Conservation (phyloP, 2,113 vertebrate species). For the Labrus mixtus region DNA sequence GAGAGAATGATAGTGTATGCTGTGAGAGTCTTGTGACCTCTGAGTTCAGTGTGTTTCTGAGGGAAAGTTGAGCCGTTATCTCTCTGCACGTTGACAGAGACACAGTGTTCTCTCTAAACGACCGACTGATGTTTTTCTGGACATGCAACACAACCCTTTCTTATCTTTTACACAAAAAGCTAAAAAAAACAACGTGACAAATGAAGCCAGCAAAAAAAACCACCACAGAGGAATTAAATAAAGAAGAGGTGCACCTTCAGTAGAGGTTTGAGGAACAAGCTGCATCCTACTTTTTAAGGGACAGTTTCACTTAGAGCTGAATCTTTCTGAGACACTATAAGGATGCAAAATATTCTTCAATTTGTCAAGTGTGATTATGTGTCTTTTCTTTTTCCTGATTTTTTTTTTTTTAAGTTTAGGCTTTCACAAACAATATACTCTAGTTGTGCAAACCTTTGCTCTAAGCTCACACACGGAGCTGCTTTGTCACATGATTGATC, state of each 20-base stretch:
- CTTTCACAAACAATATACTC: too few relatives aligned
- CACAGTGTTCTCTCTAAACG: conserved; percentile 11
- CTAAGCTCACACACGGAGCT: too few relatives aligned
- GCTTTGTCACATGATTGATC: too few relatives aligned
- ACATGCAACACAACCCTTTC: too few relatives aligned
- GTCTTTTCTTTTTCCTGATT: too few relatives aligned
- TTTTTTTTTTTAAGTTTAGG: too few relatives aligned
- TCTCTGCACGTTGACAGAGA: conserved; percentile 11
- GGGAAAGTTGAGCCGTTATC: conserved; percentile 9
- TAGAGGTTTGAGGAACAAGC: neutral
- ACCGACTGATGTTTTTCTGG: too few relatives aligned
- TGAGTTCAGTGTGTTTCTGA: neutral
- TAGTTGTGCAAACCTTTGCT: too few relatives aligned
- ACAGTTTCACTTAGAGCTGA: neutral
- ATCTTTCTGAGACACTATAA: too few relatives aligned
- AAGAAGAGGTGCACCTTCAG: neutral
- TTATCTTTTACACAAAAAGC: conserved; percentile 24
- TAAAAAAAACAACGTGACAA: neutral
- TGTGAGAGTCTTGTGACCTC: neutral
- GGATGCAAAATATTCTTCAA: too few relatives aligned
- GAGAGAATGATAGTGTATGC: neutral
- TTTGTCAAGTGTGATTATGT: too few relatives aligned
- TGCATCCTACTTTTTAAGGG: neutral
- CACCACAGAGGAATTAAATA: neutral
- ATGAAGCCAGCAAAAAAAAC: neutral